Evolutionary conservation across 2,888 invertebrate genomes (phyloP), one percentile per base, ranked within the genome.

Genomic region (Polylopha cassiicola): DNA sequence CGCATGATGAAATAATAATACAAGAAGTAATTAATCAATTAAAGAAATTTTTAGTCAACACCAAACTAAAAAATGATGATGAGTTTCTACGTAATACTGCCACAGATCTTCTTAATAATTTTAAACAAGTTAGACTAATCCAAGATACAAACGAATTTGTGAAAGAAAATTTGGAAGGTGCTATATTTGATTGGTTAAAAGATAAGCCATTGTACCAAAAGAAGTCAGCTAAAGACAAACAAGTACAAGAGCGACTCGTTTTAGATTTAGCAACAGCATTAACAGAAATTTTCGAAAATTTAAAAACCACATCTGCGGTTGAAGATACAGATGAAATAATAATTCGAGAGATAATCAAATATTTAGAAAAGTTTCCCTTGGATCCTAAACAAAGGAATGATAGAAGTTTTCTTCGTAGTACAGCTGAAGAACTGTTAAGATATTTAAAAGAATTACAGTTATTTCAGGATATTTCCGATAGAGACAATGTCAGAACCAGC

Each of bases 61-160:
- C 31, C 2, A 13, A 27, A 6, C 11, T 13, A 5, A 26, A 30
- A 18, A 33, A 28, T 9, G 18, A 29, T 3, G 24, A n/a, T n/a
- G n/a, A 22, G 2, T 1, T 46, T 54, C 27, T 53, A 21, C 29
- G 34, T 8, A 39, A 37, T n/a, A 39, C 37, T 18, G 49, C 58
- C 9, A 22, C 14, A 5, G 29, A 52, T 9, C 32, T 63, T 15
- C 33, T 59, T 11, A 41, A 50, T 4, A 38, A 50, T 27, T 38
- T 63, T 24, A 59, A 54, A 30, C 36, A 23, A 4, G 32, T 53
- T 14, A 42, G 55, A 26, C 23, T 55, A 5, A 53, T 56, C 46
- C 48, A 52, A 45, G 44, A 56, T 21, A 48, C n/a, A n/a, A n/a
- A n/a, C n/a, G n/a, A n/a, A n/a, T n/a, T n/a, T n/a, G n/a, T n/a